Evolutionary conservation across 2,888 invertebrate species (phyloP), one percentile per base, ranked within the genome.

Genomic region (Melieria crassipennis): DNA sequence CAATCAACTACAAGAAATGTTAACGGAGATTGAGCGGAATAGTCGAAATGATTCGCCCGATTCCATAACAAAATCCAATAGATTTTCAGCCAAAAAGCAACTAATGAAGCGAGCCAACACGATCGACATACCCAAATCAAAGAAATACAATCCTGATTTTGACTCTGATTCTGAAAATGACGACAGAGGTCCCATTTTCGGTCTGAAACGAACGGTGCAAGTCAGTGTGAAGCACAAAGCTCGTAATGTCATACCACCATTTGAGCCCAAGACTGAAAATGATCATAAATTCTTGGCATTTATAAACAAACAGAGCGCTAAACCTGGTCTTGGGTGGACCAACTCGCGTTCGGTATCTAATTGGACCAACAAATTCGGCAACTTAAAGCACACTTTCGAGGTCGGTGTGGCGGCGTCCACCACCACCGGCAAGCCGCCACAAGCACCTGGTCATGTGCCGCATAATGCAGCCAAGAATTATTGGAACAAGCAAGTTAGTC

Each of bases 101-200:
- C 91, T 92, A 79, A 93, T 95, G 91, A 95, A 95, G 85, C 90
- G 95, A 13, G 95, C 95, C 4, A 96, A 96, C 79, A 96, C 96
- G 1, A 94, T 95, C 75, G 95, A 95, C 82, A 94, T 95, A 82
- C 94, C 95, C 0, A 93, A 93, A 80, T 90, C 91, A 0, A 83
- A 84, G 65, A 83, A 80, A 67, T 85, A 81, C 43, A 79, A 81
- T 76, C 89, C 86, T 43, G 89, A 87, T n/a, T 88, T 88, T 42
- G 90, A 90, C 81, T 87, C 88, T 62, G 83, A 88, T 68, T 85
- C 86, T 3, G 86, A 86, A 16, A 74, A 79, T 60, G 86, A 86
- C 66, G 82, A 83, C 7, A 79, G 79, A 16, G 85, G 84, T 5
- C 75, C 80, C 0, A 86, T 84, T 69, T 86, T 87, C 70, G 89